Evolutionary conservation across 2,113 vertebrate species (phyloP), one percentile per base, ranked within the genome.

Genomic region (Theristicus caerulescens): DNA sequence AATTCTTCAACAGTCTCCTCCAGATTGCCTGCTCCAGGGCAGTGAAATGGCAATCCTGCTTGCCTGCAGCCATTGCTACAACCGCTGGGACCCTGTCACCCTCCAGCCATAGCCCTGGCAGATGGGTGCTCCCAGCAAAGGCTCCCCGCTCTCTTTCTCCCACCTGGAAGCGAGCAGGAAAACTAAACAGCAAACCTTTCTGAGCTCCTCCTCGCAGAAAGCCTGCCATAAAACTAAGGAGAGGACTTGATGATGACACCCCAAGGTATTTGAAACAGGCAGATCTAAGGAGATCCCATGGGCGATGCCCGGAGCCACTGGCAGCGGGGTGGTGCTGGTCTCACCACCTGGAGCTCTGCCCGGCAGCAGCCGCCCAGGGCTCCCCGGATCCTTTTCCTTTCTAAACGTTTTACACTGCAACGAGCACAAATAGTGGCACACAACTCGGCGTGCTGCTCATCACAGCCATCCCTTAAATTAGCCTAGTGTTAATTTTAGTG

Each of bases 401-500:
- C 62, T 27, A 6, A 54, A 51, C 7, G 2, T 32, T 55, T 64
- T 29, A 32, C 52, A 1, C 8, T 2, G 7, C 25, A 40, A 51
- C 6, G 20, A 61, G 7, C 20, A 44, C n/a, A 5, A 34, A 16
- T 0, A n/a, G 47, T 0, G 1, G 26, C 46, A 72, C 51, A 3
- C 22, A 32, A 9, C 51, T 54, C 32, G 2, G 26, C 3, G 5
- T 5, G 26, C 51, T 19, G 52, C 54, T 36, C 44, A 1, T 55
- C 59, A 36, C 38, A 25, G 34, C 42, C 54, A 54, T 5, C 27
- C 27, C 44, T 17, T 4, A 9, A 15, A 54, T 6, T 20, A 55
- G 34, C 42, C 25, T 5, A 5, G 10, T 2, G 17, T 24, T 58
- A 34, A 66, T 9, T 57, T 24, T 0, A 16, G 27, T 1, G 4